Conservation (phyloP, 2,113 vertebrate species). For the Abramis brama region DNA sequence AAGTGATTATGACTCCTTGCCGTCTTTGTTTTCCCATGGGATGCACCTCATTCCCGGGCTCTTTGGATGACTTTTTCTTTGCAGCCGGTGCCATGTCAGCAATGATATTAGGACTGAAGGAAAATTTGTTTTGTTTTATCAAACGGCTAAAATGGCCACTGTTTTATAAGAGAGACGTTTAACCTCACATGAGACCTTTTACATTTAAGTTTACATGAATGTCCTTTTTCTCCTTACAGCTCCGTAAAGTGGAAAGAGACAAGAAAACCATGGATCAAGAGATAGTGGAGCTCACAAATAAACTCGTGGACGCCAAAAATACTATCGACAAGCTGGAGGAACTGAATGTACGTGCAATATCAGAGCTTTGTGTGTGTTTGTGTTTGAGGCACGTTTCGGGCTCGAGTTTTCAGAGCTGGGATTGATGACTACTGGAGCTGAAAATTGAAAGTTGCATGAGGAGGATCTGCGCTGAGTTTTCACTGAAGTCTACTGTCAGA, state of each 20-base stretch:
- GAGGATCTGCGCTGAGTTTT: constrained; percentile 35
- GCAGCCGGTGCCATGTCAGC: constrained; percentile 17
- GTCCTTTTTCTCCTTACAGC: constrained; percentile 71
- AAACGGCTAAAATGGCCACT: neutral
- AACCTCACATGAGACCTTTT: neutral
- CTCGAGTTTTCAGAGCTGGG: constrained; percentile 28
- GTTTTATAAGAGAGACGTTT: neutral
- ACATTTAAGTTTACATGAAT: neutral
- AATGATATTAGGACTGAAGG: neutral
- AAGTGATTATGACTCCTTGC: neutral
- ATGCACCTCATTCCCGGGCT: neutral
- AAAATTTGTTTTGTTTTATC: neutral
- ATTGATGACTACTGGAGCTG: constrained; percentile 48
- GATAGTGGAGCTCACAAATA: constrained; percentile 97
- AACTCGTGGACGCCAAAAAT: constrained; percentile 93
- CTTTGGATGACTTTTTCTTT: neutral
- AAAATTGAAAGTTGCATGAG: constrained; percentile 51
- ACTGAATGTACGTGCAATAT: constrained; percentile 83
- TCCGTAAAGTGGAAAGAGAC: constrained; percentile 96
- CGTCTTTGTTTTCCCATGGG: neutral
- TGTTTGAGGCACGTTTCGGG: neutral
- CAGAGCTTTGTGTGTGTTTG: constrained; percentile 4
- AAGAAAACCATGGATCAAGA: constrained; percentile 96
- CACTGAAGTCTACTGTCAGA: constrained; percentile 23
- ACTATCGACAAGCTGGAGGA: constrained; percentile 95